phyloP scores from a whole-genome alignment of 2,797 vertebrate genomes.

The Clamator glandarius region DNA sequence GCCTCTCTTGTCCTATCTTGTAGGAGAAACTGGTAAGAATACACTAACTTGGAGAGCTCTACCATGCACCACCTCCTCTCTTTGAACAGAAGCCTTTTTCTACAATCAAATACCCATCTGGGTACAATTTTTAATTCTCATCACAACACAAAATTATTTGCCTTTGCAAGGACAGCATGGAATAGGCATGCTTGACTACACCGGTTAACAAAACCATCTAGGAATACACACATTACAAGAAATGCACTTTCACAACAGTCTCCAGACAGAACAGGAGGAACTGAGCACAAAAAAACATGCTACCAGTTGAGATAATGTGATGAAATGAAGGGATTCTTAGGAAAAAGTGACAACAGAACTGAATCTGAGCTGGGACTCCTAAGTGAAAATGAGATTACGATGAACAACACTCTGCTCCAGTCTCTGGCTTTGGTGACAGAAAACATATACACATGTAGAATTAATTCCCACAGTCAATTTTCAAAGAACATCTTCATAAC shows the following conservation, averaged over 20 bases:
- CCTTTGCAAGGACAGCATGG: background rate
- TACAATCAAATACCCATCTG: background rate
- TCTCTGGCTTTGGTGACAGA: background rate
- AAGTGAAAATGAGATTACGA: background rate
- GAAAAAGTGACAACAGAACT: background rate
- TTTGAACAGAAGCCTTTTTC: background rate
- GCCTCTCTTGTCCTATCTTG: background rate
- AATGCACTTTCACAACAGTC: background rate
- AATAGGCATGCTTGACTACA: background rate
- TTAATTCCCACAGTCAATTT: constrained; percentile 21
- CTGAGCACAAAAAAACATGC: background rate
- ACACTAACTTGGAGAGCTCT: background rate
- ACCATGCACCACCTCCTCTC: background rate
- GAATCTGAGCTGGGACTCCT: background rate
- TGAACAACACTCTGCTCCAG: background rate
- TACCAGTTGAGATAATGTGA: background rate
- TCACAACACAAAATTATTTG: background rate
- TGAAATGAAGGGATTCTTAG: background rate
- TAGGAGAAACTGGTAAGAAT: background rate
- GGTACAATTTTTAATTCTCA: background rate
- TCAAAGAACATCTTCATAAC: constrained; percentile 14
- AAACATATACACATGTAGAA: background rate
- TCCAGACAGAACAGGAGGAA: background rate
- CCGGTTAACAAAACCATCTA: background rate
- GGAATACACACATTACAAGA: background rate